phyloP scores from a whole-genome alignment of 2,113 vertebrate genomes.

The Gymnocephalus cernua region DNA sequence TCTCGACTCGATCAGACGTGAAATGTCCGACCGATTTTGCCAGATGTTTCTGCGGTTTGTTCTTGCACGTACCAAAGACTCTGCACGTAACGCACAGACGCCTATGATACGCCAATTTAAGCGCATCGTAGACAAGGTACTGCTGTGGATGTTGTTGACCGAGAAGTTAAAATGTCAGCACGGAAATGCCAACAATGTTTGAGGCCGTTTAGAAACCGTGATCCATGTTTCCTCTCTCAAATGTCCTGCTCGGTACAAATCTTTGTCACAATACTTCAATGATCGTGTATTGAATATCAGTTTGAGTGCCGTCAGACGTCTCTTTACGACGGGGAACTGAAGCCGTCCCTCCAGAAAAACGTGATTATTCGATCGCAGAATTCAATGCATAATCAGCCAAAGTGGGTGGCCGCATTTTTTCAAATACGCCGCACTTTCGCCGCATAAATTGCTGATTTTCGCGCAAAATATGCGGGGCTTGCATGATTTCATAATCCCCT shows the following conservation, averaged over 20 bases:
- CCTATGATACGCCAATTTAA: not conserved
- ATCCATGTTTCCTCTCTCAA: not conserved
- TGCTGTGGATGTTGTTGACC: not conserved
- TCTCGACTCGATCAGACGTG: no score
- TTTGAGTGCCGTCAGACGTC: no score
- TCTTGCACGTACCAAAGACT: not conserved
- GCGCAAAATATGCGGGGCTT: no score
- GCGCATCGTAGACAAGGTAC: not conserved
- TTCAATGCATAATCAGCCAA: no score
- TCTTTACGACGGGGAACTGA: no score
- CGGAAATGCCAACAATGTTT: not conserved
- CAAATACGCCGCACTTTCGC: no score
- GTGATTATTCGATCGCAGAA: no score
- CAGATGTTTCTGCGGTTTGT: conserved; percentile 12
- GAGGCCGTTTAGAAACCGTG: not conserved
- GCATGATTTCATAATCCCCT: no score
- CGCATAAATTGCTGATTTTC: no score
- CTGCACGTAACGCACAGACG: not conserved
- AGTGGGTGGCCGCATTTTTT: no score
- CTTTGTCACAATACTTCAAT: not conserved
- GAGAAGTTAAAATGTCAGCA: not conserved
- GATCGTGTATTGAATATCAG: no score
- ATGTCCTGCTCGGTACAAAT: not conserved
- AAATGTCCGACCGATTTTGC: not conserved
- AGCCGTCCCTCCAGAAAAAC: no score